Base-by-base conservation (phyloP, 1,140 invertebrate genomes). In the Heliconius eleuchia region DNA sequence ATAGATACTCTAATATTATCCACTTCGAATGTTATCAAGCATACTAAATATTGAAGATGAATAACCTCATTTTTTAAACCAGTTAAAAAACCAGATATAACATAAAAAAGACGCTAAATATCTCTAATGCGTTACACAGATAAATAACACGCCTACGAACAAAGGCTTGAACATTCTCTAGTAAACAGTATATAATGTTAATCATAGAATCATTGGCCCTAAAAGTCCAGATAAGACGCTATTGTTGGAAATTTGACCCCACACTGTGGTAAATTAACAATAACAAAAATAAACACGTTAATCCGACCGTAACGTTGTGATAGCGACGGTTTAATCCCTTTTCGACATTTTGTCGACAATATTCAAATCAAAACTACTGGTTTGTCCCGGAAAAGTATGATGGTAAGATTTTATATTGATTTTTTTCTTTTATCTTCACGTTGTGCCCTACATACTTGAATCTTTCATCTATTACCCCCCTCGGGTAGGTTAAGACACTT, bases 241-340 rank as follows among this genome's bases (percentile, higher is more conserved):
- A 77, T 76, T 80, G 77, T 79, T 72, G 52, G 66, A 80, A 75
- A 70, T 80, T 78, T 81, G 76, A 81, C 80, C 76, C 76, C 75
- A 57, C 60, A 66, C 66, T 73, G 78, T 78, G 80, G 79, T 80
- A 82, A 81, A 70, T 84, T 86, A 84, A 86, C 79, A 86, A 84
- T 84, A 84, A 84, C 85, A 83, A 86, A 82, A 80, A 83, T 84
- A 84, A 88, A 86, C 83, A 86, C 77, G 87, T 89, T 89, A 89
- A 91, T 88, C 86, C 87, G 83, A 88, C 83, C 83, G 89, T 89
- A 85, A 90, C 86, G 76, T 78, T 80, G 83, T 86, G 88, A 89
- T 91, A 90, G 87, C 85, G 83, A 84, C 34, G 74, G 79, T n/a
- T 42, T 76, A n/a, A 71, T 57, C 34, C 70, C 70, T 55, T 16